A percentile compares a stretch with the other conserved stretches of the same genome.
phyloP scores from a whole-genome alignment of 2,113 vertebrate genomes.

The Beaufortia kweichowensis region DNA sequence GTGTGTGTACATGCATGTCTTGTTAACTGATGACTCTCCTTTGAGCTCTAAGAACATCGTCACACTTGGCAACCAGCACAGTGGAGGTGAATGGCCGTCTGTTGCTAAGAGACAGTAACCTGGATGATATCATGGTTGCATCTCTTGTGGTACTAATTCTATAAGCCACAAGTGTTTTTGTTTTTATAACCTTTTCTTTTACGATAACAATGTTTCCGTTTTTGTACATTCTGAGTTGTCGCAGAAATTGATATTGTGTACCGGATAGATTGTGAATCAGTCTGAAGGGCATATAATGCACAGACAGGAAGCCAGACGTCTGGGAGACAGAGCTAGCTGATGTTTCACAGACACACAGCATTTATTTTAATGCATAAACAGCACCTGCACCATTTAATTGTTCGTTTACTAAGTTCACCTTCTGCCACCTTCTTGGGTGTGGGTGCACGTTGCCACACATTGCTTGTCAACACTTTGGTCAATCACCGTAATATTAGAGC shows the following conservation, averaged over 20 bases:
- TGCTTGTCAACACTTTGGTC: not conserved
- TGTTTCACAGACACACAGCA: not conserved
- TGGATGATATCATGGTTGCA: slow-evolving; percentile 57
- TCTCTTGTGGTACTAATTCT: slow-evolving; percentile 46
- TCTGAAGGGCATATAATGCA: not conserved
- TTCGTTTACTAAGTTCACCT: not conserved
- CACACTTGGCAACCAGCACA: slow-evolving; percentile 46
- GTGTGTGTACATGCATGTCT: slow-evolving; percentile 4
- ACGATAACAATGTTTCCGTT: no score
- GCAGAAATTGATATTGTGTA: not conserved
- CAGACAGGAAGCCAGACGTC: slow-evolving; percentile 10
- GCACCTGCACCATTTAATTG: not conserved
- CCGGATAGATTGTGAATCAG: not conserved
- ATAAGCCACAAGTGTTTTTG: slow-evolving; percentile 26
- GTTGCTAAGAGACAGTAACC: slow-evolving; percentile 77
- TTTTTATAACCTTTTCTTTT: not conserved
- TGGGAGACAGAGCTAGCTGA: not conserved
- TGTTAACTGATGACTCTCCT: slow-evolving; percentile 20
- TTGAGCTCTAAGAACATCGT: slow-evolving; percentile 46
- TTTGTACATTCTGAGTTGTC: no score
- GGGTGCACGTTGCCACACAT: not conserved
- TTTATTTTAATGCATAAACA: not conserved
- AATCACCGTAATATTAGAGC: not conserved
- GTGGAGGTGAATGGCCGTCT: slow-evolving; percentile 59
- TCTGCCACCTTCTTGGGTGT: not conserved